Percentiles rank a stretch among this genome's conserved stretches.
Conservation (phyloP, 1,140 invertebrate genomes). For the Heliconius eleuchia region DNA sequence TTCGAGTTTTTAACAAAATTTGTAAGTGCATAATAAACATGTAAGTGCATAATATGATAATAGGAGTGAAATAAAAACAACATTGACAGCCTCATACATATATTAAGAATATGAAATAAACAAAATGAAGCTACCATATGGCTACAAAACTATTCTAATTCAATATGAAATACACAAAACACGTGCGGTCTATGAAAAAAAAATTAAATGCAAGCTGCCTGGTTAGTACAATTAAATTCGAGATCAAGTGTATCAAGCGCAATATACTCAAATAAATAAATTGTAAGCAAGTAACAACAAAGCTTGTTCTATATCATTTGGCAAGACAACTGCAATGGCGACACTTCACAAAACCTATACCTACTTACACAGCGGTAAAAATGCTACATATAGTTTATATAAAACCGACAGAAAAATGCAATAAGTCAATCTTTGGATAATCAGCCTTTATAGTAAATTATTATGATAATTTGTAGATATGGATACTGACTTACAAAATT, state of each 20-base stretch:
- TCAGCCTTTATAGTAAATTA: slow-evolving; percentile 74
- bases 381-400: slow-evolving; percentile 16
- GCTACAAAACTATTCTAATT: slow-evolving; percentile 33
- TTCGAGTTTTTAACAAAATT: too few species aligned
- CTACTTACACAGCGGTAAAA: slow-evolving; percentile 19
- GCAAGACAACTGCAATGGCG: slow-evolving; percentile 39
- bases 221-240: neutral
- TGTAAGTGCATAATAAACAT: too few species aligned
- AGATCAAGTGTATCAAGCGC: slow-evolving; percentile 12
- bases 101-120: slow-evolving; percentile 49
- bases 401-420: slow-evolving; percentile 45
- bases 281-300: slow-evolving; percentile 15
- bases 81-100: slow-evolving; percentile 45
- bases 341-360: slow-evolving; percentile 31
- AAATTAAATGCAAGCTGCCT: slow-evolving; percentile 16
- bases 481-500: slow-evolving; percentile 36
- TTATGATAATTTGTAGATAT: slow-evolving; percentile 45
- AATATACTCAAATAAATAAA: slow-evolving; percentile 12
- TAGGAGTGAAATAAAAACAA: slow-evolving; percentile 23
- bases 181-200: slow-evolving; percentile 13
- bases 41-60: neutral
- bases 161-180: slow-evolving; percentile 30
- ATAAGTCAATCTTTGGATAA: slow-evolving; percentile 70
- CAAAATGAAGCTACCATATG: slow-evolving; percentile 45
- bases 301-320: slow-evolving; percentile 18